Evolutionary conservation across 2,888 invertebrate genomes (phyloP), one percentile per base, ranked within the genome.

Genomic region (Masnerella sp.): DNA sequence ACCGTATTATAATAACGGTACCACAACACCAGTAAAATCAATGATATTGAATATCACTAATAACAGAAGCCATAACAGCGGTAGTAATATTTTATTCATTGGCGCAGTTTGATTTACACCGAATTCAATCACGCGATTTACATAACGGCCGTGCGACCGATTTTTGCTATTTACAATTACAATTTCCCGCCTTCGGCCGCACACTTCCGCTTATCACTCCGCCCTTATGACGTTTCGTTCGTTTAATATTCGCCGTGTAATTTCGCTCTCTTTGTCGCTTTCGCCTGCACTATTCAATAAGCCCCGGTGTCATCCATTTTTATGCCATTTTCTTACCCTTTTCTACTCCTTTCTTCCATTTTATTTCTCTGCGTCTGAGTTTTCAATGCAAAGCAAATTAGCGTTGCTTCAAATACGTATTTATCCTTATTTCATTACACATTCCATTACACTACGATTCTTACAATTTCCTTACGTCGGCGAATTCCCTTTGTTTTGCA

Each of bases 161-260:
- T n/a, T n/a, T 38, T 38, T 38, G 15, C 2, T 17, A 38, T 38
- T 38, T 38, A 38, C 38, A 38, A 38, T 38, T 38, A 38, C 38
- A 42, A 22, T 42, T 20, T 11, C 7, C 22, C 1, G n/a, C 22
- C 20, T 42, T 42, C 38, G 11, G 15, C 11, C 14, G 38, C 38
- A 14, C 2, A 14, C 14, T 8, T 14, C 38, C 32, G 12, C 40
- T 8, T 4, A 17, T 18, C 40, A 18, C n/a, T 4, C 7, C 9
- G 5, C 9, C 18, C 18, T 14, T 9, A 40, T 40, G 40, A 40
- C 17, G 18, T 40, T 18, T 18, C 1, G 42, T 20, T 42, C 42
- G 22, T 42, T 42, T 42, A 42, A 42, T 42, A 42, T 20, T 42
- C 42, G 8, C 22, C 40, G 8, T 18, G 40, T 40, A 40, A 40